A percentile compares a stretch with the other conserved stretches of the same genome.
phyloP scores from a whole-genome alignment of 2,113 vertebrate species.

The Petrocephalus microphthalmus region DNA sequence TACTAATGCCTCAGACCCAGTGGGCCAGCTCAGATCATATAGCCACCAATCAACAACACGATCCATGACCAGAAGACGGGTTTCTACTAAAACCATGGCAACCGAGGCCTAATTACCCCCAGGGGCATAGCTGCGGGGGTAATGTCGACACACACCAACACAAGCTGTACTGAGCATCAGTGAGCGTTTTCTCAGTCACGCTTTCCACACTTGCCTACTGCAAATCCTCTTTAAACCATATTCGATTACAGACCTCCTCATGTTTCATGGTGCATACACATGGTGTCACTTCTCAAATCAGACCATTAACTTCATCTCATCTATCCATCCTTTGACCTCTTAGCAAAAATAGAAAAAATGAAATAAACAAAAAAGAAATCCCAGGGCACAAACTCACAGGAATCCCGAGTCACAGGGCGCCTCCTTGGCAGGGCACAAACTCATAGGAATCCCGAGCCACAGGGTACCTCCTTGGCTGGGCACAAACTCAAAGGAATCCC shows the following conservation, averaged over 20 bases:
- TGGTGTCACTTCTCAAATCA: background rate
- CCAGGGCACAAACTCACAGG: background rate
- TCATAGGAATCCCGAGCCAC: background rate
- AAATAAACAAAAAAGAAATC: too few species aligned
- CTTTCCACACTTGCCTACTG: background rate
- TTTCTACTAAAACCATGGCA: constrained; percentile 15
- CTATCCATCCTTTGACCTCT: background rate
- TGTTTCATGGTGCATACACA: background rate
- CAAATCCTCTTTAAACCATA: background rate
- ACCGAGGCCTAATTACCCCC: background rate
- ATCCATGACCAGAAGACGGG: background rate
- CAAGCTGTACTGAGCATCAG: background rate
- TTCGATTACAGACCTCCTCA: background rate
- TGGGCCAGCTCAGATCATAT: background rate
- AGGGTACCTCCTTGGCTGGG: background rate
- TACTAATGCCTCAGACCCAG: background rate
- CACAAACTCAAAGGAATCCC: background rate
- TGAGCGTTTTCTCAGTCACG: background rate
- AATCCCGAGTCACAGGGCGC: background rate
- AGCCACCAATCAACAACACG: background rate
- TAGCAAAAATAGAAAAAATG: background rate
- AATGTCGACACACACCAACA: background rate
- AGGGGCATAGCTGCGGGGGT: background rate
- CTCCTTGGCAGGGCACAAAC: background rate
- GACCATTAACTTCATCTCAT: background rate